phyloP scores from a whole-genome alignment of 1,140 invertebrate species.

The Amphibalanus amphitrite region DNA sequence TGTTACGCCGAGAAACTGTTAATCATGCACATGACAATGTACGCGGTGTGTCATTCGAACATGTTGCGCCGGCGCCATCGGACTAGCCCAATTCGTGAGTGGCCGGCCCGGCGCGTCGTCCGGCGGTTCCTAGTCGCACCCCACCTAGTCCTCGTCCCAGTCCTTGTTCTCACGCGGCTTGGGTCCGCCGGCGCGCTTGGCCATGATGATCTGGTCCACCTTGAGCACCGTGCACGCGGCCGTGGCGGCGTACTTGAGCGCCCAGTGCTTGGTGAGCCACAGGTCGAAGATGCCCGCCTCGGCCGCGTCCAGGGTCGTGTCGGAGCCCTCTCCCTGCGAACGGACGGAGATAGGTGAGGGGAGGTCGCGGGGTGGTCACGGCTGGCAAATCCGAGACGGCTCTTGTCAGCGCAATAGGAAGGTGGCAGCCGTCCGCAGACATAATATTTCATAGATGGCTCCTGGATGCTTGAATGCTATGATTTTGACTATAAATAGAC shows the following conservation, averaged over 20 bases:
- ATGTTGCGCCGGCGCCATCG: too few species aligned
- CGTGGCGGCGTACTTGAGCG: constrained; percentile 80
- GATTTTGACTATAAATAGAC: too few species aligned
- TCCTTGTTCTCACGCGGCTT: constrained; percentile 52
- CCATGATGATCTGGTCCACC: constrained; percentile 99
- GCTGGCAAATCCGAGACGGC: background rate
- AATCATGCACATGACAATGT: too few species aligned
- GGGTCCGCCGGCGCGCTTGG: constrained; percentile 87
- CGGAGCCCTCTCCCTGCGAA: constrained; percentile 32
- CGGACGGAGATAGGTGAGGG: constrained; percentile 4
- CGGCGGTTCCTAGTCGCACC: background rate
- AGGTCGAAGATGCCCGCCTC: constrained; percentile 65
- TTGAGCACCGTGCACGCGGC: constrained; percentile 68
- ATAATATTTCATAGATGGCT: too few species aligned
- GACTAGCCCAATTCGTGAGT: too few species aligned
- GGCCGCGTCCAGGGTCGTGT: constrained; percentile 47
- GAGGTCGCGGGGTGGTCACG: background rate
- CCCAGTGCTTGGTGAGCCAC: constrained; percentile 79
- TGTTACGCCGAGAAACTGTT: too few species aligned
- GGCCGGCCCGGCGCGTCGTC: too few species aligned
- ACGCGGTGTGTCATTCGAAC: too few species aligned
- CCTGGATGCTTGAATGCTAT: too few species aligned
- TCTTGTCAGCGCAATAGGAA: too few species aligned
- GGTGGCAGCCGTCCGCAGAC: too few species aligned
- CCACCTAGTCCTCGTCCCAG: constrained; percentile 45